phyloP scores from a whole-genome alignment of 2,888 invertebrate species.

The Tanypteryx hageni region DNA sequence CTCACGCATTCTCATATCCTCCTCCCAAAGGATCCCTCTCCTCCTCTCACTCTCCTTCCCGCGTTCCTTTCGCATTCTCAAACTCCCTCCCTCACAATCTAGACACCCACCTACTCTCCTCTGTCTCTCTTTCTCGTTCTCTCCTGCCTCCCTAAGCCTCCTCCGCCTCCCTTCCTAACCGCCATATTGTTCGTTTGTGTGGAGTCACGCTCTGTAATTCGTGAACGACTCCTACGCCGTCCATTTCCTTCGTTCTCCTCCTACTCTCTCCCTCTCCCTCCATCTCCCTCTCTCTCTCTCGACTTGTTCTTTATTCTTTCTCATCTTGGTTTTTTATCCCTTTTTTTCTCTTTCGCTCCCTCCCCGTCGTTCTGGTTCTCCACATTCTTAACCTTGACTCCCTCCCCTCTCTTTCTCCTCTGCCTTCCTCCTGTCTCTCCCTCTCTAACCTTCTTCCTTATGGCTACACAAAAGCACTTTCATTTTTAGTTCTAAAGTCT shows the following conservation, averaged over 20 bases:
- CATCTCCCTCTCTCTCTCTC: not conserved
- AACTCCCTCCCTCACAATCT: not conserved
- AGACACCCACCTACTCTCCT: not conserved
- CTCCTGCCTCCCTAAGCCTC: not conserved
- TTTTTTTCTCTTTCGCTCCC: not conserved
- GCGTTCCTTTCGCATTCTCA: too few species aligned
- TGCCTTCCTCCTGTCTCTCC: not conserved
- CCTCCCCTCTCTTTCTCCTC: not conserved
- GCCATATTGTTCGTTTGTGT: constrained; percentile 63
- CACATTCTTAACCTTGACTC: constrained; percentile 28
- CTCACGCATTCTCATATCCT: not conserved
- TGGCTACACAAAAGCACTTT: not conserved
- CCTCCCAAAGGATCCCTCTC: not conserved
- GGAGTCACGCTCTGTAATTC: constrained; percentile 63
- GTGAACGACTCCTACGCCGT: constrained; percentile 61
- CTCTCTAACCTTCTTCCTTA: not conserved
- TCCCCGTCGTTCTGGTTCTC: not conserved
- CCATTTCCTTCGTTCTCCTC: not conserved
- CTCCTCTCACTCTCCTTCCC: not conserved
- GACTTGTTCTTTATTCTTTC: constrained; percentile 25
- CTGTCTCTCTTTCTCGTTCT: not conserved
- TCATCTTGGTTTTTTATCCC: constrained; percentile 11
- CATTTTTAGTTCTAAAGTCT: not conserved
- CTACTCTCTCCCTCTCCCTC: not conserved
- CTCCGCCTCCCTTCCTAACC: constrained; percentile 7